A percentile compares a stretch with the other conserved stretches of the same genome.
Evolutionary conservation across 2,797 vertebrate genomes (phyloP).

Genomic region (Amazona ochrocephala): DNA sequence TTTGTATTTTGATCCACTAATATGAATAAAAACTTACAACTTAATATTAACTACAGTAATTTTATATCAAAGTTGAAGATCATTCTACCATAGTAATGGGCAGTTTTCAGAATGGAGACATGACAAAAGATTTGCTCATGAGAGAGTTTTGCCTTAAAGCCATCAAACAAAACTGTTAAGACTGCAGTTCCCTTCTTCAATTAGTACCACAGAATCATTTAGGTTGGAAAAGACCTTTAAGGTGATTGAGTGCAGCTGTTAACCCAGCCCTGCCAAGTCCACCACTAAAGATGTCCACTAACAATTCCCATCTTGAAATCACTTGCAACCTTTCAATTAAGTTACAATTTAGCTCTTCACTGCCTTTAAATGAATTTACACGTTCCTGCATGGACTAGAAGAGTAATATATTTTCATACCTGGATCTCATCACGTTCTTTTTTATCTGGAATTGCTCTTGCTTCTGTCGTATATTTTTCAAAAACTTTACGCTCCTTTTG

Average conservation of each 20-base stretch:
- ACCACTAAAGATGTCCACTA: not conserved
- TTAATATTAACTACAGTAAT: not conserved
- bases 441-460: slow-evolving; percentile 92
- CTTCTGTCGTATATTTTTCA: slow-evolving; percentile 86
- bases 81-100: not conserved
- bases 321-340: not conserved
- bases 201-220: not conserved
- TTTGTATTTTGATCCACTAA: not conserved
- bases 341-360: not conserved
- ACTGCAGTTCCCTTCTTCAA: not conserved
- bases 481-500: slow-evolving; percentile 92
- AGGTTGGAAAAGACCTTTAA: not conserved
- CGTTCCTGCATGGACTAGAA: not conserved
- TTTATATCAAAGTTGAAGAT: not conserved
- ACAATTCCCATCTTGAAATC: not conserved
- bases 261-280: not conserved
- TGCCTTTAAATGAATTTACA: not conserved
- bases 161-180: not conserved
- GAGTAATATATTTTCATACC: slow-evolving; percentile 74
- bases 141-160: not conserved
- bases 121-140: not conserved
- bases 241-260: not conserved
- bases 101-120: not conserved
- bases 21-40: not conserved
- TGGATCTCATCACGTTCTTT: slow-evolving; percentile 95